phyloP scores from a whole-genome alignment of 1,140 invertebrate species.

The Amphibalanus amphitrite region DNA sequence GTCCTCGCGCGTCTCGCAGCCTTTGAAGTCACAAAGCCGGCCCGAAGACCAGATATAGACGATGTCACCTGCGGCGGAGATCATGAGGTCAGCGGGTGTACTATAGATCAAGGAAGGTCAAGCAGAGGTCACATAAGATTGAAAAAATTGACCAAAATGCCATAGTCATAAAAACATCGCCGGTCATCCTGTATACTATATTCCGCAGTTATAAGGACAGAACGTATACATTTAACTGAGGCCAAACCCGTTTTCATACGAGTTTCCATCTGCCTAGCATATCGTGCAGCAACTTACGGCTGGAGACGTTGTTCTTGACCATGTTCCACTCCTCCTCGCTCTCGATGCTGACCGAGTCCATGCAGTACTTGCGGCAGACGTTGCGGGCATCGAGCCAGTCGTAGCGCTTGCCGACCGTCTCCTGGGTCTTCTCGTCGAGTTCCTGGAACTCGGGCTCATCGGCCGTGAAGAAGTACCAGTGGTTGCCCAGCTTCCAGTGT shows the following conservation, averaged over 20 bases:
- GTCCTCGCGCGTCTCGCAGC: conserved; percentile 65
- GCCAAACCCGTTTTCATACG: too few species aligned
- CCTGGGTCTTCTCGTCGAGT: conserved; percentile 4
- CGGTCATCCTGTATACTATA: too few species aligned
- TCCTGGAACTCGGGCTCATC: conserved; percentile 28
- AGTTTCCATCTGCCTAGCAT: too few species aligned
- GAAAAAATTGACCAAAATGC: too few species aligned
- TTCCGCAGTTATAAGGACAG: too few species aligned
- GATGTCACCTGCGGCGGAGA: conserved; percentile 66
- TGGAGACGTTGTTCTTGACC: conserved; percentile 64
- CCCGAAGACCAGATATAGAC: conserved; percentile 84
- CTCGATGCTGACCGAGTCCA: conserved; percentile 75
- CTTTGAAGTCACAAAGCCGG: conserved; percentile 79
- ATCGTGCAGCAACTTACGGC: conserved; percentile 41
- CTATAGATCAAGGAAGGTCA: too few species aligned
- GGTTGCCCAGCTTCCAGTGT: conserved; percentile 65
- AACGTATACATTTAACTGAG: too few species aligned
- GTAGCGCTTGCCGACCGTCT: conserved; percentile 45
- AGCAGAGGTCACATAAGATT: too few species aligned
- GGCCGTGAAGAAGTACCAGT: conserved; percentile 74
- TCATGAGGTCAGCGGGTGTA: too few species aligned
- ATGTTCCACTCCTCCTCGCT: conserved; percentile 76
- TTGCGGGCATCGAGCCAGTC: conserved; percentile 86
- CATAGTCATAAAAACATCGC: too few species aligned
- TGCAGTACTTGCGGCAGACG: conserved; percentile 74